These are phyloP conservation scores for Paramormyrops kingsleyae DNA, from an alignment of 2,113 vertebrate genomes.

Conservation along the genomic window DNA sequence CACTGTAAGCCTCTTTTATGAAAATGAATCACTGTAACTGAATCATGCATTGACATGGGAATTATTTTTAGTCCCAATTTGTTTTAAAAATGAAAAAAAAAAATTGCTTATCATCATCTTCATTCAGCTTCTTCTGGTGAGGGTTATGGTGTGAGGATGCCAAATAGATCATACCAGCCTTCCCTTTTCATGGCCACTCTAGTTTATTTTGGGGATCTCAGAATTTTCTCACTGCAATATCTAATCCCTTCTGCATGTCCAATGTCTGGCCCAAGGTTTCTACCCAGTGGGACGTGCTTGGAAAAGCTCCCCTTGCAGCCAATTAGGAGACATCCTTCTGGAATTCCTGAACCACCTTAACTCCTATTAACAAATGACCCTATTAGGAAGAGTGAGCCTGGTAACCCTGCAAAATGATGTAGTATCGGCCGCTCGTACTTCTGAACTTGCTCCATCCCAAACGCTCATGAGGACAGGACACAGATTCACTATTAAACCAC, in stretches of 20 bases:
- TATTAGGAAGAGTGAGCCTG: background rate
- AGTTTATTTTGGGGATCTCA: background rate
- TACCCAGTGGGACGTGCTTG: background rate
- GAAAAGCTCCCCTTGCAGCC: background rate
- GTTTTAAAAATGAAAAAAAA: background rate
- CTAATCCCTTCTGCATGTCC: background rate
- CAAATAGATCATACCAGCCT: background rate
- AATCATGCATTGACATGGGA: slow-evolving; percentile 47
- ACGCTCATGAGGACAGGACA: background rate
- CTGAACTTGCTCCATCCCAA: background rate
- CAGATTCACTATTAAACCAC: background rate
- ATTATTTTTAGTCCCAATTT: slow-evolving; percentile 29
- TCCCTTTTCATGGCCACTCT: background rate
- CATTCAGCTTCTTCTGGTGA: background rate
- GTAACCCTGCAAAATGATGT: background rate
- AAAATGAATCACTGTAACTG: slow-evolving; percentile 46
- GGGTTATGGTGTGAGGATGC: background rate
- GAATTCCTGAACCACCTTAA: background rate
- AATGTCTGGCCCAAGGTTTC: background rate
- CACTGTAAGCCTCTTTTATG: slow-evolving; percentile 34
- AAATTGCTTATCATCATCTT: background rate
- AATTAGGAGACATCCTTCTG: background rate
- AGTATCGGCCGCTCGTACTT: background rate
- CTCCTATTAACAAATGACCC: background rate
- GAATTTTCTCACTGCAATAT: background rate